Base-by-base conservation (phyloP, 1,140 invertebrate species). In the Antheraea mylitta region DNA sequence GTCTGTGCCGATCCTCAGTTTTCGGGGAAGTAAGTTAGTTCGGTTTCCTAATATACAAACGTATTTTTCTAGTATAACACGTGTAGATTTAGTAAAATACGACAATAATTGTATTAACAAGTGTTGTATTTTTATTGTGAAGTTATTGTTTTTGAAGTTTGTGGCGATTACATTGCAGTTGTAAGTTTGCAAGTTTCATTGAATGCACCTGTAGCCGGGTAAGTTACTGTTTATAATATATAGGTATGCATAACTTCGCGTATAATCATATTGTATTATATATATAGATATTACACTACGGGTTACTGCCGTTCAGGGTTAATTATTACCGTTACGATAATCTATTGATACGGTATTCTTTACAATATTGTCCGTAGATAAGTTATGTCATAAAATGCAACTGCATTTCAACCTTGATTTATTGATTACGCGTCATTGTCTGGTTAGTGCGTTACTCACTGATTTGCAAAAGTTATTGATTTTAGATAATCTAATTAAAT, bases 201-300 rank as follows among this genome's bases (percentile, higher is more conserved):
- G 68, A 18, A 70, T 73, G 64, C 80, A 86, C 83, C 82, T 86
- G 86, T 87, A 80, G 80, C 86, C 85, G 77, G 83, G 83, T 87
- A 79, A 80, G 83, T 78, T 68, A 73, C 68, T 78, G 73, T 77
- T 79, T 79, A 75, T 69, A 30, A 30, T 30, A 30, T 30, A 30
- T 30, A 30, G 22, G 22, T 30, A 63, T 63, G 38, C 58, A 67
- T 76, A 76, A 64, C 64, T 71, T 72, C 70, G 72, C 69, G 53
- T 71, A 72, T 58, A 58, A 58, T 18, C 53, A n/a, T 59, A 30
- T 9, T n/a, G 30, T 22, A 60, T 36, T 66, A 45, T 59, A 36
- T 53, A 9, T 53, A 13, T 11, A 53, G 3, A 53, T 53, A n/a
- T 16, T 53, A n/a, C 13, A 2, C 16, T 53, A 53, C 45, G 7